Conservation (phyloP, 2,113 vertebrate species). For the Rhinolophus sinicus region DNA sequence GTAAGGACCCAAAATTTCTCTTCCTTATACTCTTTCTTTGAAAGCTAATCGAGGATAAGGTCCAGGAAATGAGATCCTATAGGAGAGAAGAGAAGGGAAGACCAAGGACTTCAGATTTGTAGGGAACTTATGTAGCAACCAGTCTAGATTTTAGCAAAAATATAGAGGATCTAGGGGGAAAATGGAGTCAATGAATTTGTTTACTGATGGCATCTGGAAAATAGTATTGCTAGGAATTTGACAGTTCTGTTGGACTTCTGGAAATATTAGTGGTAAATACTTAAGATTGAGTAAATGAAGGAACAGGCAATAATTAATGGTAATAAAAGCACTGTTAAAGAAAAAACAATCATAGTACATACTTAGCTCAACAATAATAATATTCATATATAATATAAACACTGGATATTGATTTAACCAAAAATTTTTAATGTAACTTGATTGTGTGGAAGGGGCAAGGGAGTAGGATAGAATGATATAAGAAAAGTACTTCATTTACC, state of each 20-base stretch:
- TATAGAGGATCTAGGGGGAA: neutral
- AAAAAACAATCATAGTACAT: neutral
- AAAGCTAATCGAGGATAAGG: neutral
- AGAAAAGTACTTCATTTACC: constrained; percentile 18
- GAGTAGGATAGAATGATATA: neutral
- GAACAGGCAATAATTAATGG: constrained; percentile 3
- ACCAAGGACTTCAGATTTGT: neutral
- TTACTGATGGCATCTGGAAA: neutral
- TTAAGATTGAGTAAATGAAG: constrained; percentile 42
- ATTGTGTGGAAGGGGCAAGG: neutral
- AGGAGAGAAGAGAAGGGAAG: neutral
- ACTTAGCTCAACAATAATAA: constrained; percentile 11
- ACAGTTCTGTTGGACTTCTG: neutral
- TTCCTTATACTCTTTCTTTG: neutral
- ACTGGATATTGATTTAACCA: neutral
- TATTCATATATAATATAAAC: neutral
- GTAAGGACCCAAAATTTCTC: neutral
- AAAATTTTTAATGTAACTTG: neutral
- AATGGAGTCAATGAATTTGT: neutral
- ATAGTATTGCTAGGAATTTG: neutral
- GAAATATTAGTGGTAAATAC: constrained; percentile 6
- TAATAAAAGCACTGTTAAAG: constrained; percentile 1
- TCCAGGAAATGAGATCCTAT: neutral
- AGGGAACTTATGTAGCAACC: neutral
- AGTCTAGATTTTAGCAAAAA: neutral